Conservation (phyloP, 2,888 invertebrate species). For the Volucella inflata region DNA sequence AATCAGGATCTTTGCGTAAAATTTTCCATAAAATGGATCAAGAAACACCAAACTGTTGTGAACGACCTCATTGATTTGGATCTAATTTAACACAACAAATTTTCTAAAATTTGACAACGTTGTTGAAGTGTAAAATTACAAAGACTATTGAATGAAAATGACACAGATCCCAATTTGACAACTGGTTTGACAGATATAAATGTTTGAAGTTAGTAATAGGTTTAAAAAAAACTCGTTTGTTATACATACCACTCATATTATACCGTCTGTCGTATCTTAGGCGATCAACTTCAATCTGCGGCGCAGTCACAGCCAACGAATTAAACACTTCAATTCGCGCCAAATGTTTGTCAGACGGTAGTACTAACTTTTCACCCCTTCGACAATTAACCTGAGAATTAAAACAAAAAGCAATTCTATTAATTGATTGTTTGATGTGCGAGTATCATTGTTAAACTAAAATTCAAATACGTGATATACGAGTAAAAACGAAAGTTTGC, state of each 20-base stretch:
- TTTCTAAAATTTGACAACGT: no score
- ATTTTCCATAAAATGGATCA: no score
- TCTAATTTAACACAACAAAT: no score
- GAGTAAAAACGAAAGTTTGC: slow-evolving; percentile 58
- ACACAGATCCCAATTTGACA: no score
- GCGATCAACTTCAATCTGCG: slow-evolving; percentile 89
- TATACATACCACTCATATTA: slow-evolving; percentile 82
- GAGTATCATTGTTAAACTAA: slow-evolving; percentile 17
- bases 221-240: not conserved
- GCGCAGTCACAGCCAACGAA: slow-evolving; percentile 91
- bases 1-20: no score
- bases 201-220: no score
- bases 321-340: slow-evolving; percentile 89
- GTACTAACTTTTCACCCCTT: slow-evolving; percentile 80
- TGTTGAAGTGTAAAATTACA: no score
- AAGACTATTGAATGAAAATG: no score
- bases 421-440: slow-evolving; percentile 8
- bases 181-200: no score
- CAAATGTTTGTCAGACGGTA: slow-evolving; percentile 82
- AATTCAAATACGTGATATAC: slow-evolving; percentile 21
- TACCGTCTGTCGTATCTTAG: slow-evolving; percentile 81
- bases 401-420: slow-evolving; percentile 25
- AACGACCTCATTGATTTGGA: no score
- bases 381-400: slow-evolving; percentile 83
- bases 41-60: no score